A percentile compares a stretch with the other conserved stretches of the same genome.
Evolutionary conservation across 2,797 vertebrate species (phyloP).

Genomic region (Dendrocincla fuliginosa): DNA sequence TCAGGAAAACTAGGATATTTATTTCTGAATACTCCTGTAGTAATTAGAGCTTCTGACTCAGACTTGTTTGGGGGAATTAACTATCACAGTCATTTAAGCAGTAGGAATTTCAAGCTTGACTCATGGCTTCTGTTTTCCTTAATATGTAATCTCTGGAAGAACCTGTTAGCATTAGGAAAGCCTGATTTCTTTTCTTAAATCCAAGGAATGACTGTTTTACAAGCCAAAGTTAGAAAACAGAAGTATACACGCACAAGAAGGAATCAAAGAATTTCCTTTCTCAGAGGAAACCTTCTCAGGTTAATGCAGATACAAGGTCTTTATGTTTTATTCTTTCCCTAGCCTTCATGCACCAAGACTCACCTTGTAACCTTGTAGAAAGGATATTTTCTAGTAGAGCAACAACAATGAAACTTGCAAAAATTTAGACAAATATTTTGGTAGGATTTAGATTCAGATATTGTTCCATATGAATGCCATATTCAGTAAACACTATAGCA

Average conservation of each 20-base stretch:
- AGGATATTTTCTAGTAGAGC: background rate
- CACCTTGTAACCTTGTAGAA: background rate
- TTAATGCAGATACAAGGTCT: background rate
- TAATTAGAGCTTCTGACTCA: background rate
- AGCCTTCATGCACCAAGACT: background rate
- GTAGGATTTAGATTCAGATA: background rate
- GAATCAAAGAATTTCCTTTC: background rate
- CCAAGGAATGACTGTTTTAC: background rate
- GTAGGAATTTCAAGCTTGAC: background rate
- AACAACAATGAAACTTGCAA: background rate
- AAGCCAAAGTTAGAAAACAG: background rate
- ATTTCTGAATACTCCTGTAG: background rate
- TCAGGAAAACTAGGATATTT: background rate
- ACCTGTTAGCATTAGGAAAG: background rate
- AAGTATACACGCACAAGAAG: background rate
- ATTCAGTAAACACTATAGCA: background rate
- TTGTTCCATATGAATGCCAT: background rate
- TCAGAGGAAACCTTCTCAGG: background rate
- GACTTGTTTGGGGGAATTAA: background rate
- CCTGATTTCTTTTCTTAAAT: background rate
- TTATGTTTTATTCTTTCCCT: background rate
- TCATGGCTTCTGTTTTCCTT: background rate
- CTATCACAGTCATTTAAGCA: background rate
- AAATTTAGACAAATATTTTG: background rate
- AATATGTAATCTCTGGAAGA: background rate